phyloP scores from a whole-genome alignment of 53 echinoderm and acorn worm genomes.

The Astropecten irregularis region DNA sequence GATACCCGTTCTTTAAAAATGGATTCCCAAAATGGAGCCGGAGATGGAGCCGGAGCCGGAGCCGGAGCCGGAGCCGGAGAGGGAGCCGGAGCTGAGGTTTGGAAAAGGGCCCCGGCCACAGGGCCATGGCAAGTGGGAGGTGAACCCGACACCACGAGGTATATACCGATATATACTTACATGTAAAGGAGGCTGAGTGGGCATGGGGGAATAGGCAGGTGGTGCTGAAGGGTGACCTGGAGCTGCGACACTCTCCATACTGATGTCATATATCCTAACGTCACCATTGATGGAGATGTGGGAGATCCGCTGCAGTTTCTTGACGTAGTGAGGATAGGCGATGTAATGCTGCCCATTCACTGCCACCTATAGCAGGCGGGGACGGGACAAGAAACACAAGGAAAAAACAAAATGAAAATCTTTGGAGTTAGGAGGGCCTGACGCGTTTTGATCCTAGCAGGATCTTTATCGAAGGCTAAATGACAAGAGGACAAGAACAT shows the following conservation, averaged over 20 bases:
- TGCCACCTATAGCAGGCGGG: conserved; percentile 59
- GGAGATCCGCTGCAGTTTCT: conserved; percentile 71
- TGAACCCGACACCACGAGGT: too few species aligned
- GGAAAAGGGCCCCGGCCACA: too few species aligned
- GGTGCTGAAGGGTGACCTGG: background rate
- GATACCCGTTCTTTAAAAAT: too few species aligned
- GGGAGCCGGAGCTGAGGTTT: too few species aligned
- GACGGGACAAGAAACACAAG: background rate
- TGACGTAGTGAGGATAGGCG: conserved; percentile 80
- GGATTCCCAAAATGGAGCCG: too few species aligned
- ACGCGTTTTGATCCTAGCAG: too few species aligned
- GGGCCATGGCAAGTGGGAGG: too few species aligned
- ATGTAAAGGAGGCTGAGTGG: conserved; percentile 7
- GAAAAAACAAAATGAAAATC: background rate
- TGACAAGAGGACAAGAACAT: too few species aligned
- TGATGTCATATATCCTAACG: conserved; percentile 72
- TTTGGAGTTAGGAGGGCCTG: too few species aligned
- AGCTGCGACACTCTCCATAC: conserved; percentile 77
- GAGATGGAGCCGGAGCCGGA: too few species aligned
- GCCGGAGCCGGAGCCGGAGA: too few species aligned
- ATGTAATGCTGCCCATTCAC: conserved; percentile 89
- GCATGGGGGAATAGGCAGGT: background rate
- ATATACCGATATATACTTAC: background rate
- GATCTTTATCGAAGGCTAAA: too few species aligned
- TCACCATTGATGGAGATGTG: conserved; percentile 85